A percentile compares a stretch with the other conserved stretches of the same genome.
Evolutionary conservation across 2,113 vertebrate genomes (phyloP).

Genomic region (Sphaerodactylus townsendi): DNA sequence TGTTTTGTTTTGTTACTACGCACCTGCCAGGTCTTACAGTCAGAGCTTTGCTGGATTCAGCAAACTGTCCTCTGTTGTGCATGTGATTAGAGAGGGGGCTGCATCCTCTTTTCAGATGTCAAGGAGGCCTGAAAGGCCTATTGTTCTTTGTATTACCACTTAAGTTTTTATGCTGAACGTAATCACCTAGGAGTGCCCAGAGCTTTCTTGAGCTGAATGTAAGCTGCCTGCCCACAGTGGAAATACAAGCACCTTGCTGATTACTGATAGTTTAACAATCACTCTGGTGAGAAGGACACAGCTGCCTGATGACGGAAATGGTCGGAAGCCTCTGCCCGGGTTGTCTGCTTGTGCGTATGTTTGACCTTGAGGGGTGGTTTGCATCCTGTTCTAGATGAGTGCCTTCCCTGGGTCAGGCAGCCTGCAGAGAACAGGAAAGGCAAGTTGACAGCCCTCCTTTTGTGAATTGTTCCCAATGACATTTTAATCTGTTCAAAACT

Average conservation of each 20-base stretch:
- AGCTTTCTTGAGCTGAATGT: neutral
- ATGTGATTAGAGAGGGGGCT: neutral
- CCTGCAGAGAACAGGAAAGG: neutral
- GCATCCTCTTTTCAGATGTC: conserved; percentile 4
- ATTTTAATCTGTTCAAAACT: conserved; percentile 21
- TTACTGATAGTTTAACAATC: neutral
- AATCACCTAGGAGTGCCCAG: rapidly evolving
- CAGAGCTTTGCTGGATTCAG: neutral
- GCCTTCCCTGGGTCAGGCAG: neutral
- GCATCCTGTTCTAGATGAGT: conserved; percentile 20
- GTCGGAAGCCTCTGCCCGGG: rapidly evolving
- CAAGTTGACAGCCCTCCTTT: neutral
- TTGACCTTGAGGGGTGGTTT: neutral
- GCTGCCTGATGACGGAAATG: neutral
- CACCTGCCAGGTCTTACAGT: neutral
- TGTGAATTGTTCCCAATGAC: neutral
- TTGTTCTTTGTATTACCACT: neutral
- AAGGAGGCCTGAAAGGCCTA: neutral
- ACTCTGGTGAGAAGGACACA: neutral
- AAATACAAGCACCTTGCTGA: conserved; percentile 10
- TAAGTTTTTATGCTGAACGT: neutral
- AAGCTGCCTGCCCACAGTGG: conserved; percentile 5
- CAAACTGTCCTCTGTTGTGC: neutral
- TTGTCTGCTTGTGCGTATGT: neutral
- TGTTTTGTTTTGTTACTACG: neutral